These are phyloP conservation scores for Drosophila paramelanica DNA, from an alignment of 2,888 invertebrate genomes.

Conservation along the genomic window DNA sequence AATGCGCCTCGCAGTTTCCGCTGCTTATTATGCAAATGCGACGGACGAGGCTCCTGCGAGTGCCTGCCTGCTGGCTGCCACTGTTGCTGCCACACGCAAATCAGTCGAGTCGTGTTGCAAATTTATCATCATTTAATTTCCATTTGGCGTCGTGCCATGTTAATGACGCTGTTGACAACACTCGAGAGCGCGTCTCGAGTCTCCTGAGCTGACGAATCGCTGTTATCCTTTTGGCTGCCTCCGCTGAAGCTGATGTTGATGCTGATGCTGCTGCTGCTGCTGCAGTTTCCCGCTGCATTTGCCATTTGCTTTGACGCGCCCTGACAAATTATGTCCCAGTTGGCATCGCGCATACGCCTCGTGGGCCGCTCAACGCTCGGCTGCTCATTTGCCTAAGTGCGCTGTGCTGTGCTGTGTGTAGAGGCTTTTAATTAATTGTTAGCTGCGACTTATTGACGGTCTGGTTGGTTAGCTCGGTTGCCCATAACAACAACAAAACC, in stretches of 20 bases:
- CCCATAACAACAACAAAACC: constrained; percentile 55
- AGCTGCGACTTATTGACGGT: constrained; percentile 77
- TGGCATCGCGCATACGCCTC: constrained; percentile 72
- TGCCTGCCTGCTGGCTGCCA: constrained; percentile 5
- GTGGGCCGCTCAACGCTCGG: constrained; percentile 58
- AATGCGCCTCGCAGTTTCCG: constrained; percentile 68
- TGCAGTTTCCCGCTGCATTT: constrained; percentile 40
- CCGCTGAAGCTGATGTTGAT: constrained; percentile 35
- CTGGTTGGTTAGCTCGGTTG: constrained; percentile 70
- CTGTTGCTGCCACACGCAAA: constrained; percentile 38
- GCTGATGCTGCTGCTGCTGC: constrained; percentile 34
- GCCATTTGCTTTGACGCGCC: constrained; percentile 70
- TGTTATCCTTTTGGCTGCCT: constrained; percentile 61
- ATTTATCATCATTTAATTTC: constrained; percentile 81
- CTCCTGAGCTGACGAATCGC: constrained; percentile 54
- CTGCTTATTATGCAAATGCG: constrained; percentile 72
- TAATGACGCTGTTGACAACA: constrained; percentile 81
- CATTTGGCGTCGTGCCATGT: constrained; percentile 76
- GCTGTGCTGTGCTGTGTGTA: constrained; percentile 68
- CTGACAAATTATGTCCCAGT: constrained; percentile 76
- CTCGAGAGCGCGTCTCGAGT: constrained; percentile 63
- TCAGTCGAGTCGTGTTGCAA: constrained; percentile 69
- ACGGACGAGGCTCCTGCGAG: constrained; percentile 34
- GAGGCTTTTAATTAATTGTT: constrained; percentile 77
- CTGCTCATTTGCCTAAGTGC: constrained; percentile 79